Conservation (phyloP, 53 echinoderm and acorn worm genomes). For the Paelopatides confundens region DNA sequence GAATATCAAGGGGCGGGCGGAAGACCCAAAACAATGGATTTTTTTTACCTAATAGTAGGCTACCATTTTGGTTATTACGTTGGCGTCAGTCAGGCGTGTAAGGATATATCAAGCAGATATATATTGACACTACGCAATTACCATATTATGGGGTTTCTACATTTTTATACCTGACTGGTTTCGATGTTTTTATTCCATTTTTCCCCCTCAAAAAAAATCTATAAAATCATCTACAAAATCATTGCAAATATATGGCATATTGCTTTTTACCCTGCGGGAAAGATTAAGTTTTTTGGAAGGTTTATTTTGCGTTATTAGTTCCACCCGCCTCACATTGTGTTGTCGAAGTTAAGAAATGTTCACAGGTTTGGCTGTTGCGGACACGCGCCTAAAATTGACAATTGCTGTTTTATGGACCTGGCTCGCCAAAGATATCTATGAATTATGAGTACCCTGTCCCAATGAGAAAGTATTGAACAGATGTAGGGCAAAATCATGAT, state of each 20-base stretch:
- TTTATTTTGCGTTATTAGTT: conserved; percentile 34
- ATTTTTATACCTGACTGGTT: conserved; percentile 19
- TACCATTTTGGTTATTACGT: too few species aligned
- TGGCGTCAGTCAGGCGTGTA: too few species aligned
- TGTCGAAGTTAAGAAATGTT: conserved; percentile 5
- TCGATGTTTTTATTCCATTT: not conserved
- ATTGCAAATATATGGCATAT: conserved; percentile 1
- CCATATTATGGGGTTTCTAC: conserved; percentile 7
- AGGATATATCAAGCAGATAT: too few species aligned
- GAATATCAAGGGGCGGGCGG: too few species aligned
- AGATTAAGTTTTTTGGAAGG: conserved; percentile 5
- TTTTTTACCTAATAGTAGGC: too few species aligned
- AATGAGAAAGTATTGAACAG: conserved; percentile 5
- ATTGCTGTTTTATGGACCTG: conserved; percentile 33
- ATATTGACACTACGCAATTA: too few species aligned
- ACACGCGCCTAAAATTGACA: conserved; percentile 24
- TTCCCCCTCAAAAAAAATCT: not conserved
- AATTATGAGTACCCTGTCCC: not conserved
- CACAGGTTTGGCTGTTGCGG: conserved; percentile 11
- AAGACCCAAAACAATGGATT: not conserved
- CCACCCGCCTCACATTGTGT: not conserved
- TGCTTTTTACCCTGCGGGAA: conserved; percentile 35
- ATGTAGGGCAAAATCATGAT: conserved; percentile 27
- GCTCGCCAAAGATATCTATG: not conserved
- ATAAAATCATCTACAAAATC: not conserved